These are phyloP conservation scores for Nesogale talazaci DNA, from an alignment of 2,113 vertebrate genomes.

Conservation along the genomic window DNA sequence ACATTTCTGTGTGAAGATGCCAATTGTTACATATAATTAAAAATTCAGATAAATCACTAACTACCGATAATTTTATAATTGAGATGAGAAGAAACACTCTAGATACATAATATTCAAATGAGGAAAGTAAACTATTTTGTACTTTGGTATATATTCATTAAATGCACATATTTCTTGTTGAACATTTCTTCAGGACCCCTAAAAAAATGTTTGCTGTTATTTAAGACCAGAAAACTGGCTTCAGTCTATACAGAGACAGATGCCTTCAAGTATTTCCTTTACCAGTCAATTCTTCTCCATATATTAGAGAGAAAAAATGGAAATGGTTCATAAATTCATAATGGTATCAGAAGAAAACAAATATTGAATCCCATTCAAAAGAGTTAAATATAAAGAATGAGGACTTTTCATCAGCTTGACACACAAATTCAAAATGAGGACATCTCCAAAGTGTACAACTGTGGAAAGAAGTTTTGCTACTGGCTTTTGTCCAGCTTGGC, in stretches of 20 bases:
- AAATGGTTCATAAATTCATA: constrained; percentile 73
- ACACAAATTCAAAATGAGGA: background rate
- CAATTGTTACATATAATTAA: background rate
- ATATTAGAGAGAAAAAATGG: constrained; percentile 57
- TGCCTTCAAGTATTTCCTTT: background rate
- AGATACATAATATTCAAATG: constrained; percentile 26
- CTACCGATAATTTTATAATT: constrained; percentile 57
- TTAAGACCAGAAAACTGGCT: constrained; percentile 5
- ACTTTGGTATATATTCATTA: constrained; percentile 6
- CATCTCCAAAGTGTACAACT: constrained; percentile 11
- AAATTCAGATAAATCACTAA: constrained; percentile 25
- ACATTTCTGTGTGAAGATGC: background rate
- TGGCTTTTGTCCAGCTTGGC: constrained; percentile 3
- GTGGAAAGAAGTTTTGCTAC: constrained; percentile 22
- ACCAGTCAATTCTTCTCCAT: constrained; percentile 37
- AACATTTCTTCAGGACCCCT: constrained; percentile 11
- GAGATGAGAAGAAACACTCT: constrained; percentile 24
- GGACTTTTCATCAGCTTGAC: constrained; percentile 68
- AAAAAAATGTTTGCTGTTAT: background rate
- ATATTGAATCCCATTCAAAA: constrained; percentile 56
- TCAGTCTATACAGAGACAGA: constrained; percentile 34
- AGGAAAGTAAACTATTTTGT: constrained; percentile 11
- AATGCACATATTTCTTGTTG: background rate
- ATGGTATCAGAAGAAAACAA: constrained; percentile 27
- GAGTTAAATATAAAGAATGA: constrained; percentile 67